Percentiles rank a stretch among this genome's conserved stretches.
Evolutionary conservation across 2,797 vertebrate species (phyloP).

Genomic region (Phoxinus dragarum): DNA sequence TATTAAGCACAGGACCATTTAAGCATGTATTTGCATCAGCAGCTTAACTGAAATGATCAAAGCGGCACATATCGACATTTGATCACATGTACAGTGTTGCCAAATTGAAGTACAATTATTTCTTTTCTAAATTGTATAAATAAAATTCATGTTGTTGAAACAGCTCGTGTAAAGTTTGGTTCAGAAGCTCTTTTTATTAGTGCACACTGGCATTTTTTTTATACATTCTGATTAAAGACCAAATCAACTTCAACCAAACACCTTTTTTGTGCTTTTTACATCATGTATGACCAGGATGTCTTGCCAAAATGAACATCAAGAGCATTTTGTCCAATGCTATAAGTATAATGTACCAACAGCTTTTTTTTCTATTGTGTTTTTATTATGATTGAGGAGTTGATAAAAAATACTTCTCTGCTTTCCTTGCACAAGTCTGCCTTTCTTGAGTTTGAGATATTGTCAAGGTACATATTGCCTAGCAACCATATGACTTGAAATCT

Average conservation of each 20-base stretch:
- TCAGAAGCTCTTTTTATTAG: neutral
- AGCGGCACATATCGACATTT: neutral
- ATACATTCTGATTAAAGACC: slow-evolving; percentile 21
- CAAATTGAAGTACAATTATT: neutral
- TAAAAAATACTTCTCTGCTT: neutral
- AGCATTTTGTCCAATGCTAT: neutral
- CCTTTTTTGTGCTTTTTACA: neutral
- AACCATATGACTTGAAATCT: neutral
- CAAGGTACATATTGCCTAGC: slow-evolving; percentile 38
- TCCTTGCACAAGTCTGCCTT: neutral
- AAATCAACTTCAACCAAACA: slow-evolving; percentile 16
- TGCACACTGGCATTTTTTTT: neutral
- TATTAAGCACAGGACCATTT: neutral
- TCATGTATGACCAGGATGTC: neutral
- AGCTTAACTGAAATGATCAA: neutral
- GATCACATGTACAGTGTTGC: neutral
- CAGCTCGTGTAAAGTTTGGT: neutral
- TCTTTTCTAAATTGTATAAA: neutral
- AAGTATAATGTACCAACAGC: slow-evolving; percentile 2
- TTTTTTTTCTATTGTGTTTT: neutral
- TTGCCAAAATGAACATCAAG: neutral
- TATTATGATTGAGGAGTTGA: neutral
- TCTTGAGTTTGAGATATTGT: neutral
- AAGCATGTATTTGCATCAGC: neutral
- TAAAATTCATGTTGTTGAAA: neutral